Conservation (phyloP, 2,888 invertebrate species). For the Lasioglossum marginatum region DNA sequence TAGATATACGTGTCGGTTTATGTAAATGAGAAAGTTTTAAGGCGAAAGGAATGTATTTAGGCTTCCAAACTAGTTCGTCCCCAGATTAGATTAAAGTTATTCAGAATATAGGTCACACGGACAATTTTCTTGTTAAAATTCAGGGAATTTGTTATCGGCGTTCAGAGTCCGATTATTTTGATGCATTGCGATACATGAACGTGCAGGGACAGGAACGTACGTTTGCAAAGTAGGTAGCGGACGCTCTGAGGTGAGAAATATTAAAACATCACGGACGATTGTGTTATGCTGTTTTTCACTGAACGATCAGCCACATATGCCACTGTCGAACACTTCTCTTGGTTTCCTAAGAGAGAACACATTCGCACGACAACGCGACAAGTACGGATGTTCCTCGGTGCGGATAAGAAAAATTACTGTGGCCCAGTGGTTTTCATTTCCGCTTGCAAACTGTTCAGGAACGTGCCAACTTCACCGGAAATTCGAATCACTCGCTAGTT, state of each 20-base stretch:
- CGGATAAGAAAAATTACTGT: constrained; percentile 44
- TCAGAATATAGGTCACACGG: constrained; percentile 34
- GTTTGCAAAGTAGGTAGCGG: constrained; percentile 30
- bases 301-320: constrained; percentile 54
- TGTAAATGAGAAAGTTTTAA: constrained; percentile 7
- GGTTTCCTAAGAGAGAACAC: constrained; percentile 44
- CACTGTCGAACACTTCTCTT: constrained; percentile 51
- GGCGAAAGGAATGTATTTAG: neutral
- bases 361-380: constrained; percentile 32
- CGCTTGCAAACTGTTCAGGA: neutral
- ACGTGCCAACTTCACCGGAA: neutral
- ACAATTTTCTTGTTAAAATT: neutral
- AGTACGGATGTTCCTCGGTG: constrained; percentile 29
- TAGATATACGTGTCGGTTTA: neutral
- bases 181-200: neutral
- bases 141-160: no score
- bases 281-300: constrained; percentile 34
- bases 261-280: constrained; percentile 43
- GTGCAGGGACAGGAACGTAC: constrained; percentile 35
- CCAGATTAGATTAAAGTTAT: constrained; percentile 4
- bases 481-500: neutral
- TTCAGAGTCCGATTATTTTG: neutral
- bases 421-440: constrained; percentile 43
- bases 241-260: constrained; percentile 6
- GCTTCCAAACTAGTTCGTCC: neutral